Evolutionary conservation across 30 jellyfish, hydroid and myxozoan species (phyloP), one percentile per base, ranked within the genome.

Genomic region (Aurelia aurita): DNA sequence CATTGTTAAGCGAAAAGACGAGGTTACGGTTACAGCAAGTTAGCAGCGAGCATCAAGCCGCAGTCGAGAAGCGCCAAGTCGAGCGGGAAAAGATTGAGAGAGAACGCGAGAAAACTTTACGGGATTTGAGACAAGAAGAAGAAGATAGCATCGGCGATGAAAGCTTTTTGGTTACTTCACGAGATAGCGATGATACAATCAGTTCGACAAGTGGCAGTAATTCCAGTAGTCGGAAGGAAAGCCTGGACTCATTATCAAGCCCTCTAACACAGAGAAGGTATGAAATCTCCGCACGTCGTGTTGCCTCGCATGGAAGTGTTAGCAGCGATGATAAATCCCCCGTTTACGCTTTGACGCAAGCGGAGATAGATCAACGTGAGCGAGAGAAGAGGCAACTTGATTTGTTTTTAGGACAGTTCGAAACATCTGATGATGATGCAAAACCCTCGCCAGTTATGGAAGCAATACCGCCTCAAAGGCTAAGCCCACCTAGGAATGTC

Each of bases 181-280:
- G 87, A 22, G 97, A 87, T 27, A 87, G 97, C 64, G 97, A 91
- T 64, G 99, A 89, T 45, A 84, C 78, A 3, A 79, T 73, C 3
- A 89, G 97, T 31, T 27, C 81, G 22, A 78, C 96, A 22, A 95
- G 99, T 62, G 99, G 86, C 55, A 89, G 98, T 51, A 91, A 73
- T 21, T 43, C 85, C 13, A 87, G 97, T 72, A 90, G 99, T 67
- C 92, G 97, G 8, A 95, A 95, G 45, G 99, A 84, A 64, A 84
- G 97, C 22, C 59, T 89, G 20, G 99, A 89, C 59, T 95, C 99
- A 5, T 76, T 85, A 29, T 88, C 97, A 45, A 95, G 99, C 72
- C 99, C 99, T 13, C 70, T 77, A 1, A 44, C 89, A n/a, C 68
- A 68, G 49, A 96, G 99, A 25, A 61, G 87, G 26, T 61, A 87